phyloP scores from a whole-genome alignment of 37 sponge, comb jelly and placozoan genomes.

The Axinella damicornis region DNA sequence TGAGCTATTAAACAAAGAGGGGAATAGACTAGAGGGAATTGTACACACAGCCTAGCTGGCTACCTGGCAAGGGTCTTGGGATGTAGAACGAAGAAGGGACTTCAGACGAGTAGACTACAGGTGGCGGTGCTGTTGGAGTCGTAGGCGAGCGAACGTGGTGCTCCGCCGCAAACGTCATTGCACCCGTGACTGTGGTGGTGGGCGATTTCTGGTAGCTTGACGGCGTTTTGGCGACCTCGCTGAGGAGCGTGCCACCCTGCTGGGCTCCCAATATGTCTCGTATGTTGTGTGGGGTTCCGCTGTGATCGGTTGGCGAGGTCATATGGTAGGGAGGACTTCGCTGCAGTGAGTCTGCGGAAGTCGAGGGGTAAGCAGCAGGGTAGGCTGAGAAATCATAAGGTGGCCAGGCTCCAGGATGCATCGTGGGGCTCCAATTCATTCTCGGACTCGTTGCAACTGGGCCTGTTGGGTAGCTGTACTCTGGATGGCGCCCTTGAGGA shows the following conservation, averaged over 20 bases:
- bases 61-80: slow-evolving; percentile 10
- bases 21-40: no score
- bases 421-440: slow-evolving; percentile 60
- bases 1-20: no score
- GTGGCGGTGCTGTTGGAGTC: slow-evolving; percentile 36
- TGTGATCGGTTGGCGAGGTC: slow-evolving; percentile 22
- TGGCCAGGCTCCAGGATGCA: slow-evolving; percentile 44
- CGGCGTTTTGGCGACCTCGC: slow-evolving; percentile 79
- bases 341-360: neutral
- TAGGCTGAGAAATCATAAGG: slow-evolving; percentile 63
- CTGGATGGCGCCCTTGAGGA: neutral
- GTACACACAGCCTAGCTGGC: no score
- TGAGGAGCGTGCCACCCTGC: slow-evolving; percentile 35
- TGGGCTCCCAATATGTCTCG: slow-evolving; percentile 74
- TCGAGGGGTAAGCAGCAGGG: slow-evolving; percentile 7
- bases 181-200: slow-evolving; percentile 41
- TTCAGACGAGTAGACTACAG: neutral
- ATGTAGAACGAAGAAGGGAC: slow-evolving; percentile 50
- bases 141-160: slow-evolving; percentile 60
- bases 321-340: slow-evolving; percentile 43
- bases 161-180: slow-evolving; percentile 27
- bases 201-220: slow-evolving; percentile 76
- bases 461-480: slow-evolving; percentile 15
- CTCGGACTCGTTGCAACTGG: slow-evolving; percentile 18
- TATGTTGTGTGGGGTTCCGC: slow-evolving; percentile 70